Evolutionary conservation across 2,888 invertebrate species (phyloP).

Genomic region (Megamerina dolium): DNA sequence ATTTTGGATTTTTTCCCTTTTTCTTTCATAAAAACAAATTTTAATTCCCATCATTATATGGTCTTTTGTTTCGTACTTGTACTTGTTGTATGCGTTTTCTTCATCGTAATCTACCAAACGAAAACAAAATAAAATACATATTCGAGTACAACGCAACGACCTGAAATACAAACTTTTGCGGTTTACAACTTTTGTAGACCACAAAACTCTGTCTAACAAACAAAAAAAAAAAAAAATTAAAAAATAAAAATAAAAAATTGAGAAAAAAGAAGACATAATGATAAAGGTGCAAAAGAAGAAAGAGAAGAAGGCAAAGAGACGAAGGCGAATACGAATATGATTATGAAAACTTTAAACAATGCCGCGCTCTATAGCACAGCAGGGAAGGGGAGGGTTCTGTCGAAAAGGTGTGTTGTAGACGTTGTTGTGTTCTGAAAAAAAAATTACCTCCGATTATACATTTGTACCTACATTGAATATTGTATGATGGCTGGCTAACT

Average conservation of each 20-base stretch:
- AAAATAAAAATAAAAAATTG: too few relatives aligned
- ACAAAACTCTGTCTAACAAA: neutral
- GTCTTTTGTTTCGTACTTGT: slow-evolving; percentile 15
- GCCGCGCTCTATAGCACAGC: neutral
- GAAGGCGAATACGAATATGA: too few relatives aligned
- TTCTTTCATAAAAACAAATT: too few relatives aligned
- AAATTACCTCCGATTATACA: too few relatives aligned
- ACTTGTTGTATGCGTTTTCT: slow-evolving; percentile 16
- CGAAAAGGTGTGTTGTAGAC: neutral
- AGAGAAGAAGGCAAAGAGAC: too few relatives aligned
- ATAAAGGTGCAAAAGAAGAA: neutral
- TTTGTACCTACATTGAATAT: too few relatives aligned
- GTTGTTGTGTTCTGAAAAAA: neutral
- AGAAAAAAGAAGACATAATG: too few relatives aligned
- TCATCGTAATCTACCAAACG: too few relatives aligned
- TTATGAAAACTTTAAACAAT: neutral
- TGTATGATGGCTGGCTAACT: too few relatives aligned
- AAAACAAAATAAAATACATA: too few relatives aligned
- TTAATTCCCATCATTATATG: slow-evolving; percentile 7
- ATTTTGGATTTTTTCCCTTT: too few relatives aligned
- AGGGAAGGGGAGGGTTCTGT: neutral
- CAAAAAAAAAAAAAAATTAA: neutral
- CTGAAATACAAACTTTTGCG: slow-evolving; percentile 1
- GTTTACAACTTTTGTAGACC: slow-evolving; percentile 1
- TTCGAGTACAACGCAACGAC: neutral